phyloP scores from a whole-genome alignment of 2,797 vertebrate genomes.

The Notolepis coatsorum region DNA sequence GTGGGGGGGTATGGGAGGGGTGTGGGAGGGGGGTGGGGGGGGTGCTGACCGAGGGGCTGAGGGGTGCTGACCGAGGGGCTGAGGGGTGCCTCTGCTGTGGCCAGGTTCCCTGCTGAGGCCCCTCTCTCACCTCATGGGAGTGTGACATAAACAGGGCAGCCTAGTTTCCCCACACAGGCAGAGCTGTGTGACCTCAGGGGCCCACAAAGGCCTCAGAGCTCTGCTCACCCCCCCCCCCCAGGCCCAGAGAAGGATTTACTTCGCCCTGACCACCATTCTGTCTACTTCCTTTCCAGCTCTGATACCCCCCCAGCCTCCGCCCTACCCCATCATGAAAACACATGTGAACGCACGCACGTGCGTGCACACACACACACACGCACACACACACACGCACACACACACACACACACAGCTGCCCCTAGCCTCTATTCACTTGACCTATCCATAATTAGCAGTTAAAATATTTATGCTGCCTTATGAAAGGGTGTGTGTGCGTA shows the following conservation, averaged over 20 bases:
- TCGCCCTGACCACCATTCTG: conserved; percentile 2
- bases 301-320: background rate
- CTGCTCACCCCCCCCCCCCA: conserved; percentile 23
- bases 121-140: conserved; percentile 31
- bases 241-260: conserved; percentile 38
- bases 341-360: too few species aligned
- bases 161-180: conserved; percentile 38
- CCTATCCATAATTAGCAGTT: conserved; percentile 39
- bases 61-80: background rate
- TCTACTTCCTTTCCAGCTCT: conserved; percentile 14
- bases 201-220: conserved; percentile 30
- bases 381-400: background rate
- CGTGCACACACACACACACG: too few species aligned
- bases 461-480: conserved; percentile 50
- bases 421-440: conserved; percentile 7
- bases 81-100: background rate
- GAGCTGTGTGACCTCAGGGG: conserved; percentile 24
- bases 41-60: background rate
- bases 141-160: conserved; percentile 31
- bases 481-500: too few species aligned
- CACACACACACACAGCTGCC: background rate
- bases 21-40: conserved; percentile 1
- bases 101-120: conserved; percentile 12
- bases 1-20: background rate
- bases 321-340: conserved; percentile 9